These are phyloP conservation scores for Lethenteron reissneri DNA, from an alignment of 2,113 vertebrate genomes.

Conservation along the genomic window DNA sequence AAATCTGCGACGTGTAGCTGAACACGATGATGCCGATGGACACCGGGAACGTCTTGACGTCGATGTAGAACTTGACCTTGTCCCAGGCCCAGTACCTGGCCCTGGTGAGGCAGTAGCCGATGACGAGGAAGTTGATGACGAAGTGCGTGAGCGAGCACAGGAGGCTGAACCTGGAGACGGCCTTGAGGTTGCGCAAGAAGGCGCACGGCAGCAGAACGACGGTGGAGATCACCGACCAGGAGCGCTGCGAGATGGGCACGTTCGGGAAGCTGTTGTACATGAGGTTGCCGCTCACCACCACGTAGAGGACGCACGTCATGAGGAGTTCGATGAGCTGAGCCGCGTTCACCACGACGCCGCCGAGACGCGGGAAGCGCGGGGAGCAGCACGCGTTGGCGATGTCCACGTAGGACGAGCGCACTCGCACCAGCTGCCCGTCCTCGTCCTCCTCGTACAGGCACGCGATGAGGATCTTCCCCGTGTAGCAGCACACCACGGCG, in stretches of 20 bases:
- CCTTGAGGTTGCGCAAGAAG: slow-evolving; percentile 34
- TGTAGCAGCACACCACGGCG: slow-evolving; percentile 35
- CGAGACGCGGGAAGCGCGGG: slow-evolving; percentile 23
- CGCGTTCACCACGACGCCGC: slow-evolving; percentile 22
- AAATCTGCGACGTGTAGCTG: slow-evolving; percentile 53
- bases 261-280: slow-evolving; percentile 27
- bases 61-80: slow-evolving; percentile 21
- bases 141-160: slow-evolving; percentile 41
- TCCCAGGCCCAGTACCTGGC: slow-evolving; percentile 28
- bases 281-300: slow-evolving; percentile 34
- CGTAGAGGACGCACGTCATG: slow-evolving; percentile 47
- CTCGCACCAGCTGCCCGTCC: slow-evolving; percentile 18
- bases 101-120: slow-evolving; percentile 31
- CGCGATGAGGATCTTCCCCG: slow-evolving; percentile 32
- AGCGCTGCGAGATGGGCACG: slow-evolving; percentile 21
- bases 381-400: slow-evolving; percentile 27
- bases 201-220: slow-evolving; percentile 30
- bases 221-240: slow-evolving; percentile 28
- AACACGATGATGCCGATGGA: slow-evolving; percentile 45
- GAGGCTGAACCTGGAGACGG: slow-evolving; percentile 32
- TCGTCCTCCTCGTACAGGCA: slow-evolving; percentile 36
- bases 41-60: slow-evolving; percentile 37
- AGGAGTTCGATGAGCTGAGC: slow-evolving; percentile 34
- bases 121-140: slow-evolving; percentile 31
- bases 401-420: slow-evolving; percentile 32